Percentiles rank a stretch among this genome's conserved stretches.
These are phyloP conservation scores for Aulostomus chinensis DNA, from an alignment of 2,797 vertebrate genomes.

Conservation along the genomic window DNA sequence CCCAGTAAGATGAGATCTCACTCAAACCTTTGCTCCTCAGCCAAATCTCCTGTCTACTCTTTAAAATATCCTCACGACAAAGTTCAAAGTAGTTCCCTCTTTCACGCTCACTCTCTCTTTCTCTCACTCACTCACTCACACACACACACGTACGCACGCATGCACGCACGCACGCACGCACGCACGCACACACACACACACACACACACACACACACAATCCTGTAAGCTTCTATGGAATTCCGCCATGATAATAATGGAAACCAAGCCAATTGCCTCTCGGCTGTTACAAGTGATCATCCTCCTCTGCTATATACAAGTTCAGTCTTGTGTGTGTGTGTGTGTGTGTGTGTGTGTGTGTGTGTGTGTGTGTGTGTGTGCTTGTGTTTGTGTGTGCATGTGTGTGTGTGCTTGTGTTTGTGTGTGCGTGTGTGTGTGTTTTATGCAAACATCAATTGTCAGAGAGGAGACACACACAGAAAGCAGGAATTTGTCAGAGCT, in stretches of 20 bases:
- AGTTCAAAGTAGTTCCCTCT: no score
- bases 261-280: conserved; percentile 22
- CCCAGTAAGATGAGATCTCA: no score
- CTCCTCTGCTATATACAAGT: conserved; percentile 24
- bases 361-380: conserved; percentile 25
- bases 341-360: conserved; percentile 17
- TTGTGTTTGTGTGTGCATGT: conserved; percentile 8
- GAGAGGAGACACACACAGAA: conserved; percentile 1
- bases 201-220: conserved; percentile 8
- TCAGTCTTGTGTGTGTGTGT: conserved; percentile 37
- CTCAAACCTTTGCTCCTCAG: no score
- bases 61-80: no score
- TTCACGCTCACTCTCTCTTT: no score
- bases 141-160: no score
- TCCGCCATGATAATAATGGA: conserved; percentile 54
- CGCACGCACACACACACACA: conserved; percentile 1
- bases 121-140: no score
- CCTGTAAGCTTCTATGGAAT: conserved; percentile 52
- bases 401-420: conserved; percentile 22
- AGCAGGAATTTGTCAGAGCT: conserved; percentile 21
- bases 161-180: conserved; percentile 5
- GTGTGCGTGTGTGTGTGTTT: conserved; percentile 1
- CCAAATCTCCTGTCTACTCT: no score
- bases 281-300: conserved; percentile 36
- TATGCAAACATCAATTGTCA: conserved; percentile 40